Conservation (phyloP, 2,113 vertebrate genomes). For the Lophochroa leadbeateri region DNA sequence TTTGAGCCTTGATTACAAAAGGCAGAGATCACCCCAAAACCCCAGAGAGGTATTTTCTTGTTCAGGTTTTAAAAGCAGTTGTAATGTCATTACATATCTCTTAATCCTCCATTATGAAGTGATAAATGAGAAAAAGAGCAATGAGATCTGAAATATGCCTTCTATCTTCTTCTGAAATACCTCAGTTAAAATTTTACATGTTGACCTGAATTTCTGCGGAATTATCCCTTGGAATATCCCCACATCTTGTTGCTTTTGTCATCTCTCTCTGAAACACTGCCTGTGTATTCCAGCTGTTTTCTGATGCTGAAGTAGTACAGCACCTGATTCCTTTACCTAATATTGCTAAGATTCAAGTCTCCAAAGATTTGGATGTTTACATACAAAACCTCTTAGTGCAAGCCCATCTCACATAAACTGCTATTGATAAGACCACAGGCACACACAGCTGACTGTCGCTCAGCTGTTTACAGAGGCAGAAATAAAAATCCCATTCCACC, state of each 20-base stretch:
- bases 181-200: background rate
- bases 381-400: background rate
- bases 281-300: background rate
- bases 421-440: constrained; percentile 26
- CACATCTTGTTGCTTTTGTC: background rate
- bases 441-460: constrained; percentile 19
- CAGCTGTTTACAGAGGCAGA: constrained; percentile 22
- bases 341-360: background rate
- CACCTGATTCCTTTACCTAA: background rate
- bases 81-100: background rate
- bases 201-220: background rate
- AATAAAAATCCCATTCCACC: constrained; percentile 40
- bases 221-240: background rate
- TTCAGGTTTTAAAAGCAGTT: background rate
- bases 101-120: background rate
- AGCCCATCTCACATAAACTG: background rate
- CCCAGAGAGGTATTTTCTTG: background rate
- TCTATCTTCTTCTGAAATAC: background rate
- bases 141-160: background rate
- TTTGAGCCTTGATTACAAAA: background rate
- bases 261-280: background rate
- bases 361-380: background rate
- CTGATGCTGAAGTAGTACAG: background rate
- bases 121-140: background rate
- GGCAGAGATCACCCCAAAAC: background rate